Evolutionary conservation across 2,797 vertebrate species (phyloP).

Genomic region (Champsocephalus esox): DNA sequence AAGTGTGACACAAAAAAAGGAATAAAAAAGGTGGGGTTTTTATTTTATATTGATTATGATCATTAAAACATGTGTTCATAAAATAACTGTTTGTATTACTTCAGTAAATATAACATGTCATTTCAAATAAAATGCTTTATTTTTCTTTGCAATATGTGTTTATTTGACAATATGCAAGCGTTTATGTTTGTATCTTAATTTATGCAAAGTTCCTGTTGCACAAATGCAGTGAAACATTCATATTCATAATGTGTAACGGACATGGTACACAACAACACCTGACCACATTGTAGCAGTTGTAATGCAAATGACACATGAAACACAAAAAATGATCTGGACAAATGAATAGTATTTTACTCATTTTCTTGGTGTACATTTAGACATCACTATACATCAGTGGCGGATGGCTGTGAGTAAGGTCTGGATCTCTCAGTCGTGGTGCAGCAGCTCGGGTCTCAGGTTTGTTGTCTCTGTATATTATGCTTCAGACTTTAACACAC

Average conservation of each 20-base stretch:
- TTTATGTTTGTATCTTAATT: not conserved
- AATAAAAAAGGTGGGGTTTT: not conserved
- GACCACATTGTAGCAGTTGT: constrained; percentile 75
- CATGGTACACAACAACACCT: constrained; percentile 47
- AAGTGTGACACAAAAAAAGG: not conserved
- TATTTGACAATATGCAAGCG: not conserved
- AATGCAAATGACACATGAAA: constrained; percentile 78
- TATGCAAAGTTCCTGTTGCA: not conserved
- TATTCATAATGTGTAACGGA: constrained; percentile 11
- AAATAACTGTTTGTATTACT: not conserved
- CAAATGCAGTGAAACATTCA: not conserved
- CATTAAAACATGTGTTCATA: not conserved
- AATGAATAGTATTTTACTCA: constrained; percentile 67
- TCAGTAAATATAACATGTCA: not conserved
- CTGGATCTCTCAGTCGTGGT: constrained; percentile 42
- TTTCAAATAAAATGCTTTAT: not conserved
- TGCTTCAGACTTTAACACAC: constrained; percentile 42
- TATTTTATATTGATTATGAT: not conserved
- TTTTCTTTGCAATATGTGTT: not conserved
- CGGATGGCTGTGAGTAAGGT: constrained; percentile 43
- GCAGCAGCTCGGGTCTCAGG: constrained; percentile 53
- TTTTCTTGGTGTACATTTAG: constrained; percentile 78
- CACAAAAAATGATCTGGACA: constrained; percentile 71
- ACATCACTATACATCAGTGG: constrained; percentile 73
- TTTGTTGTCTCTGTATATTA: constrained; percentile 56